A percentile compares a stretch with the other conserved stretches of the same genome.
These are phyloP conservation scores for Thymelicus acteon DNA, from an alignment of 2,888 invertebrate genomes.

Conservation along the genomic window DNA sequence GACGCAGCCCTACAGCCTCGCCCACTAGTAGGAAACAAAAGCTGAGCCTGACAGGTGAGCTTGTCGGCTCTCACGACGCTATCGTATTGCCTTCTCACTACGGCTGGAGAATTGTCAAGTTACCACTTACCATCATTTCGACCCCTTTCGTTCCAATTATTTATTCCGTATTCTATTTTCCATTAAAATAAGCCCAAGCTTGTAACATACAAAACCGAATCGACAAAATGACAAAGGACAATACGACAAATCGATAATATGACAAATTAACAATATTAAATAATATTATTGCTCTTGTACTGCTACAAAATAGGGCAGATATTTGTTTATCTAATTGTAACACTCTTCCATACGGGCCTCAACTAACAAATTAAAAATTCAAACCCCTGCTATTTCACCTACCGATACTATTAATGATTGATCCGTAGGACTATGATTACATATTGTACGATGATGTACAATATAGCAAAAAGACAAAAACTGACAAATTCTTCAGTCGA, in stretches of 20 bases:
- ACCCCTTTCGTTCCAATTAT: neutral
- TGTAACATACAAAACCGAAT: neutral
- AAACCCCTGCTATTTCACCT: no score
- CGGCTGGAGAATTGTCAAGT: slow-evolving; percentile 32
- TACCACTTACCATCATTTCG: neutral
- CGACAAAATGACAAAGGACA: neutral
- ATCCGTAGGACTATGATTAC: no score
- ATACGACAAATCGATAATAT: neutral
- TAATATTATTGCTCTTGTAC: no score
- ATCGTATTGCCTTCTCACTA: slow-evolving; percentile 10
- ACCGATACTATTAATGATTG: no score
- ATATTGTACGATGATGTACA: no score
- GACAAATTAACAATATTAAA: no score
- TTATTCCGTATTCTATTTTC: no score
- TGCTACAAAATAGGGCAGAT: no score
- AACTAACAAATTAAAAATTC: no score
- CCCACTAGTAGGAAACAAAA: slow-evolving; percentile 87
- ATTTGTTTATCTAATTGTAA: no score
- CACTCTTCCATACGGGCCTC: no score
- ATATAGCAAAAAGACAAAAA: neutral
- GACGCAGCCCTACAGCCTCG: slow-evolving; percentile 86
- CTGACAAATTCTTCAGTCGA: slow-evolving; percentile 32
- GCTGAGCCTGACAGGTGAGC: slow-evolving; percentile 87
- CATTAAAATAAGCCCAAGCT: no score
- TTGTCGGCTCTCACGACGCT: slow-evolving; percentile 48